phyloP scores from a whole-genome alignment of 2,797 vertebrate species.

The Cuculus canorus region DNA sequence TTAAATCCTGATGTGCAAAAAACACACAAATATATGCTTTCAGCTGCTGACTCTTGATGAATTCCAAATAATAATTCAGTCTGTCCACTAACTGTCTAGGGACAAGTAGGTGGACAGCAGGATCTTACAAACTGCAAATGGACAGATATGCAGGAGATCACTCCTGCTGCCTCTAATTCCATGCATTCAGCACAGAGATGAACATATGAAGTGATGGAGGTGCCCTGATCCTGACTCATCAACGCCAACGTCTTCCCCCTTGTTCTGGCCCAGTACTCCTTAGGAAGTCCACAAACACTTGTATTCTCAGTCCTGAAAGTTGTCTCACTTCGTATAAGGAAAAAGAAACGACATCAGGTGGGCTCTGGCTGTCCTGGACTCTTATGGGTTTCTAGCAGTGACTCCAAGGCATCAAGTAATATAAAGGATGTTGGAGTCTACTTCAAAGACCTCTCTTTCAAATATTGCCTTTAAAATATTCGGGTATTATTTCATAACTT shows the following conservation, averaged over 20 bases:
- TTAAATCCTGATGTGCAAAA: not conserved
- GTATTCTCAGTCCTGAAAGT: not conserved
- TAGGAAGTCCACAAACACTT: not conserved
- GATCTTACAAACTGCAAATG: not conserved
- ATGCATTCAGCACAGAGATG: not conserved
- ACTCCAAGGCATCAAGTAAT: not conserved
- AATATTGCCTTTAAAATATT: not conserved
- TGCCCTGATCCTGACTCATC: not conserved
- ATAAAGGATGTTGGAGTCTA: not conserved
- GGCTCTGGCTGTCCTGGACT: not conserved
- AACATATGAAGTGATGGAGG: not conserved
- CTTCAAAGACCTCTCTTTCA: not conserved
- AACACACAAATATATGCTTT: not conserved
- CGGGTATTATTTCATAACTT: not conserved
- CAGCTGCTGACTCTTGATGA: not conserved
- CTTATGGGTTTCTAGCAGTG: not conserved
- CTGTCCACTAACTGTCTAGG: not conserved
- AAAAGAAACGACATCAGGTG: not conserved
- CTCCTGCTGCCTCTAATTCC: not conserved
- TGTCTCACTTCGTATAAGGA: fast-evolving
- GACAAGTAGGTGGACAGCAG: not conserved
- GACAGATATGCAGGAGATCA: fast-evolving
- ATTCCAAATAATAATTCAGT: not conserved
- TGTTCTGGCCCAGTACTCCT: not conserved
- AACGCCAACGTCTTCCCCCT: not conserved